Evolutionary conservation across 2,888 invertebrate genomes (phyloP), one percentile per base, ranked within the genome.

Genomic region (Luffia ferchaultella): DNA sequence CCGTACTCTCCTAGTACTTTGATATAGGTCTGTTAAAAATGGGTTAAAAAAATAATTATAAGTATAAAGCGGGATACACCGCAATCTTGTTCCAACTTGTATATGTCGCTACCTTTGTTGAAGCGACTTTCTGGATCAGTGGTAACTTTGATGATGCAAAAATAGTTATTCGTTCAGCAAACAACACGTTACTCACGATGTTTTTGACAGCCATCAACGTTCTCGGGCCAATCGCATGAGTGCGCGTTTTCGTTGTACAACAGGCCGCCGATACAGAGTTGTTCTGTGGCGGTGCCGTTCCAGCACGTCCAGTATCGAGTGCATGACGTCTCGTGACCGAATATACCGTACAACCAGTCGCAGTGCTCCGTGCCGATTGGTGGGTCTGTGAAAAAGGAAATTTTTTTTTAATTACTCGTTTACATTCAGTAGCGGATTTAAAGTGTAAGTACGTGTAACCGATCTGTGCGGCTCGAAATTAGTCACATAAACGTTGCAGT

Each of bases 261-360:
- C 45, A 96, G 87, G 1, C 95, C 95, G 18, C 95, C 95, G 64
- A 95, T 95, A 76, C 96, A 96, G 49, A 95, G 89, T 72, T 96
- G 95, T 67, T 96, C 95, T 0, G 94, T 95, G 12, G 95, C 92
- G 0, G 96, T 96, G 16, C 95, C 95, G 73, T 96, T 96, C 96
- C 95, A 96, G 72, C 96, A 96, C 0, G 95, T 95, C 95, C 95
- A 96, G 72, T 95, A 96, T 47, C 95, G 86, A 2, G 95, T 96
- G 82, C 96, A 96, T 1, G 94, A 95, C 0, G 95, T 95, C 83
- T 95, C 95, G 73, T 96, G 96, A 0, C 95, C 95, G 77, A 95
- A 95, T 68, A 96, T 95, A 46, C 96, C 96, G 75, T 95, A 96
- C 60, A 95, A 78, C 95, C 95, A 96, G 71, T 93, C 95, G 64